phyloP scores from a whole-genome alignment of 2,113 vertebrate genomes.

The Rhea americana region DNA sequence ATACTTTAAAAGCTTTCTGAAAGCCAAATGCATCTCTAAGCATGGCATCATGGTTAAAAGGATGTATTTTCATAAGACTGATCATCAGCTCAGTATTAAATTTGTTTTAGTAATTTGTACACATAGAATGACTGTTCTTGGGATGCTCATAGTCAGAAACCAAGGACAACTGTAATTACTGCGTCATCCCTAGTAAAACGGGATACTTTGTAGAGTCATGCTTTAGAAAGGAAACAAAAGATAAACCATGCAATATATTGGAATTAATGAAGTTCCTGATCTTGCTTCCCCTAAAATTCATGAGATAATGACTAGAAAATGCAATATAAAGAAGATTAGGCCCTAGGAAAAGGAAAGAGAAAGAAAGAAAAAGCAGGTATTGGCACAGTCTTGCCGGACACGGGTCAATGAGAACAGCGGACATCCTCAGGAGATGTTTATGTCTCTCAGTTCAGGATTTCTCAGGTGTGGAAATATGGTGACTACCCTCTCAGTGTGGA shows the following conservation, averaged over 20 bases:
- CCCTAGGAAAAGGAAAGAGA: not conserved
- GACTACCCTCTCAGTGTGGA: not conserved
- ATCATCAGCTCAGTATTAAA: not conserved
- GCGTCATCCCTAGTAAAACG: fast-evolving
- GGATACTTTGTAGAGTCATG: not conserved
- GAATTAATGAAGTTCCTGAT: not conserved
- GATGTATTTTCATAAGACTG: not conserved
- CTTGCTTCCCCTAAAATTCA: not conserved
- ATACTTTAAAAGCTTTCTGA: not conserved
- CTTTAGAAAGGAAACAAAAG: not conserved
- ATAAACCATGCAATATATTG: not conserved
- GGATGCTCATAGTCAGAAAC: not conserved
- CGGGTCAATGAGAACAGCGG: not conserved
- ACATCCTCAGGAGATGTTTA: not conserved
- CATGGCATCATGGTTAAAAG: not conserved
- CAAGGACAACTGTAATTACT: not conserved
- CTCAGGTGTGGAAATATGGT: not conserved
- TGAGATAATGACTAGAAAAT: not conserved
- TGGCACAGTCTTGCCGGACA: not conserved
- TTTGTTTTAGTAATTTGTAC: not conserved
- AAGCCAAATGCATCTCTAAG: not conserved
- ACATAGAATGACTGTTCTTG: not conserved
- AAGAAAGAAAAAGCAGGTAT: not conserved
- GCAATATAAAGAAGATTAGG: not conserved
- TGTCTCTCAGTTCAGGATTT: not conserved